phyloP scores from a whole-genome alignment of 2,888 invertebrate species.

The Leucophenga maculata region DNA sequence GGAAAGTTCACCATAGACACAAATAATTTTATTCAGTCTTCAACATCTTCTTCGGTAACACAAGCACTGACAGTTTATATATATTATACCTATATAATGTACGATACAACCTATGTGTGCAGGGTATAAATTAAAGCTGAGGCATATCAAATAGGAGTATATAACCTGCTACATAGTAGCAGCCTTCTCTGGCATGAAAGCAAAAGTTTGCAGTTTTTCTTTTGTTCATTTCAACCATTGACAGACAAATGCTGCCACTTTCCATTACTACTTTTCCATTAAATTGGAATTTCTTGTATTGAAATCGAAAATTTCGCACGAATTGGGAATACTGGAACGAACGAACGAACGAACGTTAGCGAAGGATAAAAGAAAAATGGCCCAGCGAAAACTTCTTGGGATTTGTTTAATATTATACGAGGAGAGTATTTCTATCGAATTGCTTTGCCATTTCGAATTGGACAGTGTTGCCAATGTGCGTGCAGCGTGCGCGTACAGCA shows the following conservation, averaged over 20 bases:
- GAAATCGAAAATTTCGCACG: slow-evolving; percentile 60
- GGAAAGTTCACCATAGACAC: no score
- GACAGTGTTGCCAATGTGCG: slow-evolving; percentile 34
- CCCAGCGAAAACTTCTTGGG: slow-evolving; percentile 6
- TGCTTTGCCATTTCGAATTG: slow-evolving; percentile 35
- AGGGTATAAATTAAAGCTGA: background rate
- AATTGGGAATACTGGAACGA: slow-evolving; percentile 28
- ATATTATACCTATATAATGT: no score
- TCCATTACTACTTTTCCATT: slow-evolving; percentile 49
- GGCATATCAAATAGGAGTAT: no score
- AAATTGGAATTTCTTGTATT: slow-evolving; percentile 43
- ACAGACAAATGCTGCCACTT: slow-evolving; percentile 46
- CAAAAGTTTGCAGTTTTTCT: slow-evolving; percentile 50
- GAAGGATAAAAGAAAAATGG: slow-evolving; percentile 17
- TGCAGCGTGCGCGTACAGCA: slow-evolving; percentile 58
- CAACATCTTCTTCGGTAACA: no score
- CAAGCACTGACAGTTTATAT: no score
- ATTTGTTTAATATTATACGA: slow-evolving; percentile 46
- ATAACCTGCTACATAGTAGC: background rate
- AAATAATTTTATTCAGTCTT: no score
- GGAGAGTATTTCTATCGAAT: slow-evolving; percentile 20
- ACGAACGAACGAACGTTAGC: slow-evolving; percentile 53
- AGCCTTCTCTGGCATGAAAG: slow-evolving; percentile 58
- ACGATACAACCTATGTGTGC: no score
- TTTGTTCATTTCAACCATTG: slow-evolving; percentile 22